phyloP scores from a whole-genome alignment of 2,797 vertebrate species.

The Carcharodon carcharias region DNA sequence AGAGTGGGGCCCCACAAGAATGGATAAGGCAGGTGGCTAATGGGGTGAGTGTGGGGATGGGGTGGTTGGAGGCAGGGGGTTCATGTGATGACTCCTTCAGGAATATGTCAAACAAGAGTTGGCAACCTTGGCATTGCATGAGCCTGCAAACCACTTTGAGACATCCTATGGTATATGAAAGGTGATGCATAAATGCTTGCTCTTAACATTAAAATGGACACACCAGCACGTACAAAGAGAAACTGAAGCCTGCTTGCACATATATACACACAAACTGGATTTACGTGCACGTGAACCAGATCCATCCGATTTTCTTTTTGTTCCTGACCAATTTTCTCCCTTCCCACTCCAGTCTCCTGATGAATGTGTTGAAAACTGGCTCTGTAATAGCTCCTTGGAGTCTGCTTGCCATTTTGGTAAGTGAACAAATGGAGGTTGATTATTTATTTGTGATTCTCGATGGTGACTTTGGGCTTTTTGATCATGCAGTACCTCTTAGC shows the following conservation, averaged over 20 bases:
- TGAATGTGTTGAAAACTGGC: background rate
- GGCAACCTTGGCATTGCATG: background rate
- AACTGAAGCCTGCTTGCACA: background rate
- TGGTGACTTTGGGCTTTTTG: background rate
- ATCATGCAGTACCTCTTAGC: no score
- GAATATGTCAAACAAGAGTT: background rate
- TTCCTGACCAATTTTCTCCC: background rate
- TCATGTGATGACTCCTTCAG: no score
- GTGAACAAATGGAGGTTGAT: background rate
- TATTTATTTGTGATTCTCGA: background rate
- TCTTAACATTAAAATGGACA: background rate
- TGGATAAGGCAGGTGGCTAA: no score
- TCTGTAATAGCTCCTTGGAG: background rate
- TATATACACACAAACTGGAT: background rate
- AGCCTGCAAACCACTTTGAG: background rate
- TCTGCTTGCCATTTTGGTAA: background rate
- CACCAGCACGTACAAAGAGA: background rate
- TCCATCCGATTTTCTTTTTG: background rate
- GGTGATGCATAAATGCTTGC: background rate
- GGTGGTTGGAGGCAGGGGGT: no score
- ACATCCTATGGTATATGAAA: background rate
- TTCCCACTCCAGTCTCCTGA: no score
- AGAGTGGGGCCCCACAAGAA: no score
- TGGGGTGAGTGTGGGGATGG: no score
- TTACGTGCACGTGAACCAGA: background rate